Evolutionary conservation across 1,140 invertebrate genomes (phyloP).

Genomic region (Parapsyche elsis): DNA sequence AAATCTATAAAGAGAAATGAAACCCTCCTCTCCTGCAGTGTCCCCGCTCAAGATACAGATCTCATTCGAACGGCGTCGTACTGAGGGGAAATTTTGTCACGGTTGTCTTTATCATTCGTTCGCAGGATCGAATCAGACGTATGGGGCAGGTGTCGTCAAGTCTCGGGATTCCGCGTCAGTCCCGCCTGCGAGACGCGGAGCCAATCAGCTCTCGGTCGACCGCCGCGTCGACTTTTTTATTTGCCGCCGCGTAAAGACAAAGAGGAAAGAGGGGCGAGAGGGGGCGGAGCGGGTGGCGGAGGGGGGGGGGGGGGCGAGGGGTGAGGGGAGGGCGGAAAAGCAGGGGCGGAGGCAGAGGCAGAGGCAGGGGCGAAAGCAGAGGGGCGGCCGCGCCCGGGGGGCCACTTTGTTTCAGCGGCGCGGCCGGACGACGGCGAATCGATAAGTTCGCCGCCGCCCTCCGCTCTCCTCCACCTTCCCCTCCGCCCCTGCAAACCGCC

Average conservation of each 20-base stretch:
- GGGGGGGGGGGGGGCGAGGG: constrained; percentile 59
- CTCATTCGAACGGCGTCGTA: no score
- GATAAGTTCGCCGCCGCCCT: constrained; percentile 66
- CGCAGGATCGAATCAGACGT: neutral
- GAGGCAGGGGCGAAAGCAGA: constrained; percentile 58
- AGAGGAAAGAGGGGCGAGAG: constrained; percentile 56
- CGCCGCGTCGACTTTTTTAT: constrained; percentile 52
- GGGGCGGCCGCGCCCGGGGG: constrained; percentile 57
- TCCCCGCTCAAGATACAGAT: no score
- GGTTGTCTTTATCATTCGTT: no score
- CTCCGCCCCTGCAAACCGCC: constrained; percentile 56
- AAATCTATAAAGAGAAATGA: no score
- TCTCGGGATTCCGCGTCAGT: neutral
- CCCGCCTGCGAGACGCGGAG: constrained; percentile 43
- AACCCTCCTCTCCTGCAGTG: no score
- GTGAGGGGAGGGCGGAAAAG: constrained; percentile 62
- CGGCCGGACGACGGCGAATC: constrained; percentile 64
- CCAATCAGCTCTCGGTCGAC: constrained; percentile 43
- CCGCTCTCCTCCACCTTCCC: constrained; percentile 57
- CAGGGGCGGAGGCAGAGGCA: constrained; percentile 62
- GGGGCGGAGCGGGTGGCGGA: constrained; percentile 60
- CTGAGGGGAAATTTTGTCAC: no score
- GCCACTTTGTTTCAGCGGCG: constrained; percentile 57
- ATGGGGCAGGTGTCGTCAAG: neutral
- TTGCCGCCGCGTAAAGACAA: constrained; percentile 52